Evolutionary conservation across 2,113 vertebrate genomes (phyloP).

Genomic region (Ameiurus melas): DNA sequence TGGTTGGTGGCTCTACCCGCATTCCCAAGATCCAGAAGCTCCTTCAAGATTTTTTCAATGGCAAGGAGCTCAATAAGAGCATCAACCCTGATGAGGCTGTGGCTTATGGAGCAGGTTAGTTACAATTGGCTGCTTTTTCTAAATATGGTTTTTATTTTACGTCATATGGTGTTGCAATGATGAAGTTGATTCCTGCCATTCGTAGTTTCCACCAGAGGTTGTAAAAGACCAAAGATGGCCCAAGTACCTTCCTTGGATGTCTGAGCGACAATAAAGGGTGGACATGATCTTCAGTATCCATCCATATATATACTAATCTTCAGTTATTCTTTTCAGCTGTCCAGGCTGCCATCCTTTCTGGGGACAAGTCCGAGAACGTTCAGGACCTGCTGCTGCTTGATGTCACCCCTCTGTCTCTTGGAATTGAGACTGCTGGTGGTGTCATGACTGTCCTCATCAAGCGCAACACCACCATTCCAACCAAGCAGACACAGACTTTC

Average conservation of each 20-base stretch:
- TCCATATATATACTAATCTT: constrained; percentile 68
- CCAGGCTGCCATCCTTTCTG: constrained; percentile 77
- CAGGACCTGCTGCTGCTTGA: constrained; percentile 78
- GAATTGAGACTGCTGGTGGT: constrained; percentile 77
- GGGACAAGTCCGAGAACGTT: constrained; percentile 77
- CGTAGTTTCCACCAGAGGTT: constrained; percentile 66
- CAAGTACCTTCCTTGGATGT: constrained; percentile 60
- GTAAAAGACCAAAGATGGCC: constrained; percentile 49
- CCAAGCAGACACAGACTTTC: constrained; percentile 79
- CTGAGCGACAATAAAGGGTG: constrained; percentile 43
- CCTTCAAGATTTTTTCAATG: constrained; percentile 76
- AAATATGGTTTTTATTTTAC: neutral
- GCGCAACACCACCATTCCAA: constrained; percentile 81
- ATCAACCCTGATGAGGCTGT: constrained; percentile 76
- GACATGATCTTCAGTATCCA: too few relatives aligned
- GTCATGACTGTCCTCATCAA: constrained; percentile 80
- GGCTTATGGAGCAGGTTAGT: constrained; percentile 73
- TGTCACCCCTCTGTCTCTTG: constrained; percentile 77
- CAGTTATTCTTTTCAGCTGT: constrained; percentile 67
- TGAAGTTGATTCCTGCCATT: constrained; percentile 75
- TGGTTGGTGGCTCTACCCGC: constrained; percentile 72
- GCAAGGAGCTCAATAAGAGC: constrained; percentile 71
- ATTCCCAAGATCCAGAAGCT: constrained; percentile 78
- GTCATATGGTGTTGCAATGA: constrained; percentile 61
- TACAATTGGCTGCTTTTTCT: neutral